A percentile compares a stretch with the other conserved stretches of the same genome.
phyloP scores from a whole-genome alignment of 2,888 invertebrate genomes.

The Drosophila monieri region DNA sequence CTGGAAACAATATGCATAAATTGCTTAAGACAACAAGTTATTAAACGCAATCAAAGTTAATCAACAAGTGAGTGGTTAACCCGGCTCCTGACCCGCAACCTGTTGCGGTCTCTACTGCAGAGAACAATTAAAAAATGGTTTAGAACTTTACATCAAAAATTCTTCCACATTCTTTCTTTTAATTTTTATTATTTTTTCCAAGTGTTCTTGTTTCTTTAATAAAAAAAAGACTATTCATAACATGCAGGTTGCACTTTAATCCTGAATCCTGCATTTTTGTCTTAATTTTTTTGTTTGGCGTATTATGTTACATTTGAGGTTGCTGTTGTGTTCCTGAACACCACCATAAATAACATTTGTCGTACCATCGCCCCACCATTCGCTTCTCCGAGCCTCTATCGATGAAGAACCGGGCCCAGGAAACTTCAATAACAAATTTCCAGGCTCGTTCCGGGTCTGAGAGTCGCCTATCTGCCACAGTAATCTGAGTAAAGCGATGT shows the following conservation, averaged over 20 bases:
- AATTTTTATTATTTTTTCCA: neutral
- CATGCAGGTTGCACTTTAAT: slow-evolving; percentile 39
- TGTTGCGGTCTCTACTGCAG: slow-evolving; percentile 22
- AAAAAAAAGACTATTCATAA: neutral
- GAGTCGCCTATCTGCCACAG: slow-evolving; percentile 61
- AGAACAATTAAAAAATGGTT: slow-evolving; percentile 7
- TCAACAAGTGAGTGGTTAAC: slow-evolving; percentile 23
- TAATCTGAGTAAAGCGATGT: slow-evolving; percentile 65
- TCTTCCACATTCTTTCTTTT: neutral
- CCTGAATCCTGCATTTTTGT: slow-evolving; percentile 18
- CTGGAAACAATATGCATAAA: slow-evolving; percentile 85
- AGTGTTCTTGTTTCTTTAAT: too few species aligned
- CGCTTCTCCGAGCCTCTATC: slow-evolving; percentile 12
- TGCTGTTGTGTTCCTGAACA: slow-evolving; percentile 43
- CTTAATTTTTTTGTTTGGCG: slow-evolving; percentile 33
- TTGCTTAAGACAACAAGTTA: slow-evolving; percentile 26
- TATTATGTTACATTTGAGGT: slow-evolving; percentile 64
- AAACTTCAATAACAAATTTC: slow-evolving; percentile 62
- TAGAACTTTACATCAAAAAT: neutral
- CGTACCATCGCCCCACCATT: too few species aligned
- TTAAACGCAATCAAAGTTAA: slow-evolving; percentile 34
- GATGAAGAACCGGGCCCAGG: slow-evolving; percentile 24
- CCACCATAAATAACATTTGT: slow-evolving; percentile 61
- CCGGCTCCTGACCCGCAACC: slow-evolving; percentile 35
- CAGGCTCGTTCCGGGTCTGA: slow-evolving; percentile 22